Base-by-base conservation (phyloP, 1,140 invertebrate species). In the Saxidomus purpurata region DNA sequence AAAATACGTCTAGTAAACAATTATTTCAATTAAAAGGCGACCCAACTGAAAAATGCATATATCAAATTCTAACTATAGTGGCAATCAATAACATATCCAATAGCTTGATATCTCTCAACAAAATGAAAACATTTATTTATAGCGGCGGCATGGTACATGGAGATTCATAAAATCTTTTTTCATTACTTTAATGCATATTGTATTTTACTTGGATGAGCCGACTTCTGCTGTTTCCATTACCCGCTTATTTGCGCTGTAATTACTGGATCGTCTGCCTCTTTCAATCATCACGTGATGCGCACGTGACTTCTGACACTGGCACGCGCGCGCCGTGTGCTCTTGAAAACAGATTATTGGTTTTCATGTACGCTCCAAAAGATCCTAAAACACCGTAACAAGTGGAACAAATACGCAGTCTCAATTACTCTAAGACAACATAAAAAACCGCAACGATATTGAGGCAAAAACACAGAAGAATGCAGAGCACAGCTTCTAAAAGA, bases 271-370 rank as follows among this genome's bases (percentile, higher is more conserved):
- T 88, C 86, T 88, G 86, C 40, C 59, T 49, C 47, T 69, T 63
- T 80, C 86, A 67, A 80, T 36, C 76, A 59, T 76, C 86, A 71
- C 77, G 86, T 88, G 86, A 80, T 52, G 28, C n/a, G 74, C 86
- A 88, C 86, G 86, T 81, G 86, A 87, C 82, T 77, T 59, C 71
- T 87, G 84, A 87, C 84, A 87, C 77, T 47, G 67, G 84, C 84
- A 77, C 84, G 84, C 84, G 84, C 84, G 36, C 47, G 36, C 36
- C 9, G 49, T 43, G 74, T 22, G 84, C 74, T 87, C 74, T 87
- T 87, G 49, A 76, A 77, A 77, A 82, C 38, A 74, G 69, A 76
- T 76, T 87, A 87, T 87, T 87, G 69, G 84, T 77, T 87, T 87
- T 63, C 52, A 49, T 76, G 84, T 52, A 77, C 71, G 84, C 69